Evolutionary conservation across 2,797 vertebrate genomes (phyloP).

Genomic region (Semaprochilodus insignis): DNA sequence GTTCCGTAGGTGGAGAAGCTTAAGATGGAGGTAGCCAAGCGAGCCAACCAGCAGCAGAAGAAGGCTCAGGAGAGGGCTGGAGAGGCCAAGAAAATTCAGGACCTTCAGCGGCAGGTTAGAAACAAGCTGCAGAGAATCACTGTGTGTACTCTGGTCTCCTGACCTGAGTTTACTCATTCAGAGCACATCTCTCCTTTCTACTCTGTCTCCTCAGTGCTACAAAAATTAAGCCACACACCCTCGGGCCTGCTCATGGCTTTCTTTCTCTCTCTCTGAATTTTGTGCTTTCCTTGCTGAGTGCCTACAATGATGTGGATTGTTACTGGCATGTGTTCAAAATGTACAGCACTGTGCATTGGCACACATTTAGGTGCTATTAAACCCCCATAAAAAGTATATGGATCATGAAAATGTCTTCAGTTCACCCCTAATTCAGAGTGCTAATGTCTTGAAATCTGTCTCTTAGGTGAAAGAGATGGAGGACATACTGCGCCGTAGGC

Average conservation of each 20-base stretch:
- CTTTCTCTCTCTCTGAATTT: neutral
- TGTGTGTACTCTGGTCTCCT: neutral
- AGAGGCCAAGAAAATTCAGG: conserved; percentile 87
- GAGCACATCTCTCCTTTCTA: conserved; percentile 11
- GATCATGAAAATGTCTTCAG: neutral
- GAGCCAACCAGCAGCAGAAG: conserved; percentile 78
- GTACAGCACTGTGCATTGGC: neutral
- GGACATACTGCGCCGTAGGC: conserved; percentile 82
- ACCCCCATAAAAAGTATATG: too few relatives aligned
- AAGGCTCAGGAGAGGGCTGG: conserved; percentile 79
- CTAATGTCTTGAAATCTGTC: conserved; percentile 10
- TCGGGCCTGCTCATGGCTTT: conserved; percentile 4
- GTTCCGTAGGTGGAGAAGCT: conserved; percentile 84
- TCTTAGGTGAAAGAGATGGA: conserved; percentile 80
- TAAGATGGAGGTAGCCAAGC: conserved; percentile 79
- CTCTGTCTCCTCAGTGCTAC: neutral
- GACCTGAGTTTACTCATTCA: conserved; percentile 9
- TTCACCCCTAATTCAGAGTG: neutral
- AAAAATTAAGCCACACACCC: conserved; percentile 25
- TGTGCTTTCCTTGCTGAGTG: neutral
- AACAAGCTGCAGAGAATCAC: neutral
- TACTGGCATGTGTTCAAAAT: too few relatives aligned
- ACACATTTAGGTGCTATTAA: too few relatives aligned
- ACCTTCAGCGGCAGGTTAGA: conserved; percentile 87
- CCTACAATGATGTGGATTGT: neutral